Evolutionary conservation across 2,888 invertebrate genomes (phyloP), one percentile per base, ranked within the genome.

Genomic region (Sphaerophoria taeniata): DNA sequence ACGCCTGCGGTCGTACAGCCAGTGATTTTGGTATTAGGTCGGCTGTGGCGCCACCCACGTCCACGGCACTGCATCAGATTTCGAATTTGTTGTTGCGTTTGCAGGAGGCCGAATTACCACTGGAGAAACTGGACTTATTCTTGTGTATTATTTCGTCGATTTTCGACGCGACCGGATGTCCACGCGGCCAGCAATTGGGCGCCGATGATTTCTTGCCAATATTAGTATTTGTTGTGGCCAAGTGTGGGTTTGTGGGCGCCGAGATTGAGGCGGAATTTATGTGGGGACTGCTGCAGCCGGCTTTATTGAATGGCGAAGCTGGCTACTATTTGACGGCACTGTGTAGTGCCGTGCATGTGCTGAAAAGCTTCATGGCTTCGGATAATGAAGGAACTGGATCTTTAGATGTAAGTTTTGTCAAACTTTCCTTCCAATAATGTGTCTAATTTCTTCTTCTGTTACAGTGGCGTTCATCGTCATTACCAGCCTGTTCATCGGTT

Each of bases 231-330:
- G 96, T 98, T 9, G 93, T 99, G 87, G 97, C 98, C 0, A 96
- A 97, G 86, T 96, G 97, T 88, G 96, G 97, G 45, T 95, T 98
- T 89, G 96, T 98, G 6, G 96, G 97, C 39, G 98, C 98, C 0
- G 98, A 99, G 93, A 95, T 98, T 76, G 98, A 99, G 91, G 98
- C 98, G 0, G 98, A 98, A 90, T 97, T 98, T 91, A 99, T 99
- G 98, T 98, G 98, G 94, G 98, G 96, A 3, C 93, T 99, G 49
- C 93, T 99, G 45, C 98, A 98, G 79, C 97, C 97, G 0, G 97
- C 98, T 0, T 92, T 98, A 69, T 93, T 98, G 63, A 96, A 96
- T 0, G 98, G 98, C 3, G 98, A 98, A 91, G 98, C 98, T 0
- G 98, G 98, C 4, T 99, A 98, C 92, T 98, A 98, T 91, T 94